Evolutionary conservation across 2,797 vertebrate species (phyloP).

Genomic region (Bradypus variegatus): DNA sequence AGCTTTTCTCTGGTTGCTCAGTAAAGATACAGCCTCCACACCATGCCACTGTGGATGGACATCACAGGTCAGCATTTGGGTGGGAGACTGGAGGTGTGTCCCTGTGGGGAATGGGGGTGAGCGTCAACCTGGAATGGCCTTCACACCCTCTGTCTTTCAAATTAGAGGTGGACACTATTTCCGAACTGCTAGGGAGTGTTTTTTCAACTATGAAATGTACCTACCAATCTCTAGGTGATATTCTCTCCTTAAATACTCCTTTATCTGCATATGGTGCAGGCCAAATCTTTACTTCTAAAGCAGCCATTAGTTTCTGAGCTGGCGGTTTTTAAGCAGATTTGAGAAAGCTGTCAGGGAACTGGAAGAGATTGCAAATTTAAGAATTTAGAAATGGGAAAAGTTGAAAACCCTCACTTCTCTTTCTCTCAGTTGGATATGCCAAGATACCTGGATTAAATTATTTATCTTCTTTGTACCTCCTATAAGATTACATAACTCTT

Average conservation of each 20-base stretch:
- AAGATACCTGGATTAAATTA: neutral
- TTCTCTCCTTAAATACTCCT: neutral
- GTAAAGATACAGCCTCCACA: neutral
- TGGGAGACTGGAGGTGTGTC: neutral
- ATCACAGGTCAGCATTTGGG: neutral
- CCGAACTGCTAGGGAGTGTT: neutral
- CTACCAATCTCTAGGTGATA: neutral
- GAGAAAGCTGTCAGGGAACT: neutral
- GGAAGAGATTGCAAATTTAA: neutral
- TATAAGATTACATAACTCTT: neutral
- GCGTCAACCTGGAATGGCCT: fast-evolving
- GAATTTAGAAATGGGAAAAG: neutral
- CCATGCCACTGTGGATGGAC: neutral
- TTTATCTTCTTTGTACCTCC: neutral
- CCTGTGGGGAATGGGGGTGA: neutral
- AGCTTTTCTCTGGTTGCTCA: neutral
- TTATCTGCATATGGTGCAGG: neutral
- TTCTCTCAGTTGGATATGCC: neutral
- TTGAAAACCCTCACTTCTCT: neutral
- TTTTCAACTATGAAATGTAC: neutral
- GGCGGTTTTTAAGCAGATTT: neutral
- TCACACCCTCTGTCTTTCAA: neutral
- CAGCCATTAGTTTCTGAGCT: neutral
- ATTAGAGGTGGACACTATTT: neutral
- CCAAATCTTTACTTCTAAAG: neutral